Conservation (phyloP, 2,113 vertebrate species). For the Clarias batrachus region DNA sequence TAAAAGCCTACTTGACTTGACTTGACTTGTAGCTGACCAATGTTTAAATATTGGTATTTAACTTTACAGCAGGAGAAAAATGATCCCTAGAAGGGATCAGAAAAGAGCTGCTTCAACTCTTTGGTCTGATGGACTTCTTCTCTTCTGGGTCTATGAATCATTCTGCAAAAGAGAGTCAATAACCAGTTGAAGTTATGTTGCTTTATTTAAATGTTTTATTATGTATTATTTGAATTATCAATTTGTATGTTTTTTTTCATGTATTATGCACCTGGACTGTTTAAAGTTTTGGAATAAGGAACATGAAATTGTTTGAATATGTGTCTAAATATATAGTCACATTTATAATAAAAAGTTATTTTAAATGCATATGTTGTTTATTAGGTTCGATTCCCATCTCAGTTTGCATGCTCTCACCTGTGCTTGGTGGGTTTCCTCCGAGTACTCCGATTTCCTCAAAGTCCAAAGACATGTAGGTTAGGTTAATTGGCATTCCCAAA, state of each 20-base stretch:
- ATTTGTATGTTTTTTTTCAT: background rate
- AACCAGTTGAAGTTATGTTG: no score
- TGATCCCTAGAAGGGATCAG: conserved; percentile 65
- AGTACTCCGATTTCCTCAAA: no score
- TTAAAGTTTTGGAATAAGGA: background rate
- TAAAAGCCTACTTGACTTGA: no score
- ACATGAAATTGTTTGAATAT: background rate
- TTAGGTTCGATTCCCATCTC: no score
- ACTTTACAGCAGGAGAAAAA: conserved; percentile 55
- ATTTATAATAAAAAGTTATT: background rate
- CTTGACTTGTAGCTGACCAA: background rate
- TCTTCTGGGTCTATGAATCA: conserved; percentile 38
- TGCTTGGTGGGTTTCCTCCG: no score
- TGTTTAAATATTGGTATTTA: background rate
- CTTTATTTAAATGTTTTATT: background rate
- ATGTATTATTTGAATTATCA: background rate
- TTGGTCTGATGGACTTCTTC: conserved; percentile 48
- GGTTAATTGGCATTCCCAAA: no score
- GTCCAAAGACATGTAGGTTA: no score
- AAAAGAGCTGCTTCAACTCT: conserved; percentile 46
- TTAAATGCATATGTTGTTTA: background rate
- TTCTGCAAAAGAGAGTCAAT: background rate
- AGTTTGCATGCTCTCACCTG: no score
- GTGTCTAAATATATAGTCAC: background rate
- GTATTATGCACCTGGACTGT: background rate